Evolutionary conservation across 2,888 invertebrate genomes (phyloP).

Genomic region (Neria commutata): DNA sequence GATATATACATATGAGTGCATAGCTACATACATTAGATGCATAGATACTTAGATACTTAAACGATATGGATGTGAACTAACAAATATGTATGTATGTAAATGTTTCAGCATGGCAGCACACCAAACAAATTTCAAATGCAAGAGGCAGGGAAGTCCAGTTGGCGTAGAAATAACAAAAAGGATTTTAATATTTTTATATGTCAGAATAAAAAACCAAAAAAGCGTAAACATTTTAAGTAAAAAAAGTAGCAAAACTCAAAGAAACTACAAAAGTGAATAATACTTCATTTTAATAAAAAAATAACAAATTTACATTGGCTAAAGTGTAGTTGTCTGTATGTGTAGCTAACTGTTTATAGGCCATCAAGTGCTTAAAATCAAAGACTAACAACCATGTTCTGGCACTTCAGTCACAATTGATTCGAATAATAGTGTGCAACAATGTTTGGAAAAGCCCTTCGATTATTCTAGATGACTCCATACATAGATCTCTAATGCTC

Average conservation of each 20-base stretch:
- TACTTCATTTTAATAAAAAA: neutral
- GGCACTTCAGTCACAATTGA: too few species aligned
- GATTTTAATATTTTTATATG: conserved; percentile 50
- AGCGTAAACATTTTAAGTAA: neutral
- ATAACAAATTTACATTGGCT: neutral
- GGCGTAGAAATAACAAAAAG: conserved; percentile 41
- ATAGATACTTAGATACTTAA: neutral
- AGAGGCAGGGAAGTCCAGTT: too few species aligned
- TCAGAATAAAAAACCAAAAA: conserved; percentile 1
- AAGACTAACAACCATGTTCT: too few species aligned
- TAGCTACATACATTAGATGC: conserved; percentile 8
- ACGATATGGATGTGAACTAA: neutral
- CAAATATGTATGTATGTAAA: conserved; percentile 1
- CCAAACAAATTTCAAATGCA: too few species aligned
- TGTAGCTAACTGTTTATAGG: too few species aligned
- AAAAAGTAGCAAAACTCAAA: neutral
- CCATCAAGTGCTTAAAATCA: too few species aligned
- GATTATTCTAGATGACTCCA: too few species aligned
- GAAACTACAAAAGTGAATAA: neutral
- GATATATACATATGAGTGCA: conserved; percentile 16
- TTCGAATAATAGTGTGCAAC: too few species aligned
- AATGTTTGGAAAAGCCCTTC: too few species aligned
- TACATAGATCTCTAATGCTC: too few species aligned
- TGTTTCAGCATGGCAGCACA: too few species aligned
- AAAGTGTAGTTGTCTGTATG: neutral